Conservation (phyloP, 2,797 vertebrate genomes). For the Propithecus deckenii region DNA sequence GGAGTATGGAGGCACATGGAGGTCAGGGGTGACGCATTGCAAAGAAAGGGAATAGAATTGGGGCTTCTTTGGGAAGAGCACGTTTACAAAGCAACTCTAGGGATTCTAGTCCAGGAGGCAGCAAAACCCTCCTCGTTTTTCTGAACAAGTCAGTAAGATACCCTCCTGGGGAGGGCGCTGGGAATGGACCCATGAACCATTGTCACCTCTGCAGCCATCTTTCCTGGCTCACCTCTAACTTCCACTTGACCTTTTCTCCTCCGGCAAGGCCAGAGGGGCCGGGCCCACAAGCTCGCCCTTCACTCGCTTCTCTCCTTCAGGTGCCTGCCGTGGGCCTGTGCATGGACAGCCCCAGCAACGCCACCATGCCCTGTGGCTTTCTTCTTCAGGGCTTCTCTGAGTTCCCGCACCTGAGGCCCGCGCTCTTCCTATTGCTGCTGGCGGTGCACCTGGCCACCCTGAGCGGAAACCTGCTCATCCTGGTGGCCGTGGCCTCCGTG, state of each 20-base stretch:
- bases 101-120: not conserved
- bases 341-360: constrained; percentile 44
- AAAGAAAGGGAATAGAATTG: not conserved
- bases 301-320: not conserved
- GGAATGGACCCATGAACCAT: fast-evolving
- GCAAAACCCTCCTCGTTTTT: not conserved
- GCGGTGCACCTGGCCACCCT: constrained; percentile 77
- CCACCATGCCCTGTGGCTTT: constrained; percentile 65
- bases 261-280: not conserved
- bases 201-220: fast-evolving
- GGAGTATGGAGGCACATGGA: no score
- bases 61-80: not conserved
- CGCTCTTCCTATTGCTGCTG: constrained; percentile 82
- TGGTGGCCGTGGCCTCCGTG: constrained; percentile 74
- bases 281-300: not conserved
- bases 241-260: not conserved
- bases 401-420: constrained; percentile 67
- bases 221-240: not conserved
- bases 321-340: fast-evolving
- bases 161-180: not conserved
- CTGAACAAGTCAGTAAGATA: not conserved
- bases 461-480: constrained; percentile 80
- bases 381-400: constrained; percentile 84
- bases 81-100: not conserved
- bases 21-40: not conserved